Evolutionary conservation across 1,140 invertebrate species (phyloP), one percentile per base, ranked within the genome.

Genomic region (Rhizoglyphus robini): DNA sequence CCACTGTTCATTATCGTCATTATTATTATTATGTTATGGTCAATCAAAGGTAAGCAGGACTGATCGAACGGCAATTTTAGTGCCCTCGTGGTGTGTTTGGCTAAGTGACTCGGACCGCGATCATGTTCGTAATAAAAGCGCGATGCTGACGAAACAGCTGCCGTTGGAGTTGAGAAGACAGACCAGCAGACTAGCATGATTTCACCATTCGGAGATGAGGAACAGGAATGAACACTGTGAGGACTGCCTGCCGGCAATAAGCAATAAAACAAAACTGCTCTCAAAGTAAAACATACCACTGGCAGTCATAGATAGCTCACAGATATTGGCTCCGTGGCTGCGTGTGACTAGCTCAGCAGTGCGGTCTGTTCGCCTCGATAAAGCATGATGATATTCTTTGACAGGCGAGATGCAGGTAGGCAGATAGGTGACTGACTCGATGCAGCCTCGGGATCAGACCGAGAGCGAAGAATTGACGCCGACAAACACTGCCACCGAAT

Each of bases 1-100:
- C n/a, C n/a, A n/a, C n/a, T n/a, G n/a, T n/a, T 54, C 51, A 54
- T 54, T 54, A 54, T 54, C 51, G 51, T 54, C 51, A 54, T 54
- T 54, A 54, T 54, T 25, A 23, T 54, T 54, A 46, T 46, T 15
- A 23, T 15, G 15, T 15, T 54, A 15, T 8, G 36, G 8, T 18
- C 36, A 54, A 25, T 54, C 51, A 32, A 54, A 8, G 8, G 36
- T 41, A 41, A 11, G 18, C 8, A 41, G 36, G 36, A 41, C 8
- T 11, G 36, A 41, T 8, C 18, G 18, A 8, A 41, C 18, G 8
- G 36, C 36, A 8, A 41, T 41, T 18, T 41, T 11, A 41, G 36
- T 41, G 36, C 36, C 18, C 36, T 41, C 8, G 8, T 8, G 8
- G 36, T 41, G 36, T 41, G 36, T 41, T 8, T 41, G 36, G 8